phyloP scores from a whole-genome alignment of 2,888 invertebrate genomes.

The Tanytarsus gracilentus region DNA sequence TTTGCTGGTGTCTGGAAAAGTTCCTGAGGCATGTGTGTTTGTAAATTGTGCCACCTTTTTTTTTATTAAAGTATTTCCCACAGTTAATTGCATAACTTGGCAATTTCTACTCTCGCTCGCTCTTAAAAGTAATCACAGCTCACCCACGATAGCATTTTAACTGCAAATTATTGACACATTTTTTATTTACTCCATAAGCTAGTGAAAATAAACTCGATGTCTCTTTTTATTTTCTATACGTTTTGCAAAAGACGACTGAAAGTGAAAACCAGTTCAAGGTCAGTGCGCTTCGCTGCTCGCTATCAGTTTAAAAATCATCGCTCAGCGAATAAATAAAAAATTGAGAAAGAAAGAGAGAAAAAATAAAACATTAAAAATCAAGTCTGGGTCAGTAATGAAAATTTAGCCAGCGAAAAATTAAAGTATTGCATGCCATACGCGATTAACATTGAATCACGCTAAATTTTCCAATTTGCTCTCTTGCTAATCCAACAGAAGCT shows the following conservation, averaged over 20 bases:
- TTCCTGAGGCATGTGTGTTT: no score
- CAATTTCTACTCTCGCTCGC: no score
- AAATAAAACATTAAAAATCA: neutral
- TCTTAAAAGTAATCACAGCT: no score
- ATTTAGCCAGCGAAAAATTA: neutral
- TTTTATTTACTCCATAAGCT: no score
- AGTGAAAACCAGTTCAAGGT: conserved; percentile 18
- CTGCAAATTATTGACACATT: no score
- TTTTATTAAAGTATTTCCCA: no score
- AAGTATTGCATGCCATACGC: neutral
- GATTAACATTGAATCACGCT: conserved; percentile 4
- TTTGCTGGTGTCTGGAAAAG: no score
- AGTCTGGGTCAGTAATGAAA: conserved; percentile 8
- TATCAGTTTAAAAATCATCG: conserved; percentile 5
- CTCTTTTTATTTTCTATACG: neutral
- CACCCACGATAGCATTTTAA: no score
- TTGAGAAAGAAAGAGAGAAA: neutral
- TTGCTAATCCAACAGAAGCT: neutral
- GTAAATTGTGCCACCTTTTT: no score
- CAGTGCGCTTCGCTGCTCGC: conserved; percentile 11
- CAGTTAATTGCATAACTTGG: no score
- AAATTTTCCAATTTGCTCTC: neutral
- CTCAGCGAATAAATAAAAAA: conserved; percentile 4
- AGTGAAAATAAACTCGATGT: neutral
- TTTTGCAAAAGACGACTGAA: no score